Percentiles rank a stretch among this genome's conserved stretches.
Conservation (phyloP, 2,797 vertebrate genomes). For the Molossus molossus region DNA sequence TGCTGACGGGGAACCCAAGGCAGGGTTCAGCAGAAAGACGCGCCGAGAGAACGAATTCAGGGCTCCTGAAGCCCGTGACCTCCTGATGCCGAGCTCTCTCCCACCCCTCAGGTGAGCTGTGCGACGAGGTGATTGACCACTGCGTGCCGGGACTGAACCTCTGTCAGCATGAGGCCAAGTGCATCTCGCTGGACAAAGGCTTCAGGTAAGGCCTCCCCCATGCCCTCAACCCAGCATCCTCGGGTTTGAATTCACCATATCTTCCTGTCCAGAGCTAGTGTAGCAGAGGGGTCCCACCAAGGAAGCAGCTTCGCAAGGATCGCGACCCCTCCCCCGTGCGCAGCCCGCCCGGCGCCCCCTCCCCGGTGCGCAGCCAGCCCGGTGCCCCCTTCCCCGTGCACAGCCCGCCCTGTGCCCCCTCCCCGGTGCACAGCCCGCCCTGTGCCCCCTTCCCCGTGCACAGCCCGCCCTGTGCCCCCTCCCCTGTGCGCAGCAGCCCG, state of each 20-base stretch:
- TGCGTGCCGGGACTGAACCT: slow-evolving; percentile 95
- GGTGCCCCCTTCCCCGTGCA: too few species aligned
- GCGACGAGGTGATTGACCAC: slow-evolving; percentile 96
- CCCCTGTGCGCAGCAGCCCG: neutral
- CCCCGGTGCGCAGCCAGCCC: too few species aligned
- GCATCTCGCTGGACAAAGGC: slow-evolving; percentile 92
- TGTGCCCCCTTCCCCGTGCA: too few species aligned
- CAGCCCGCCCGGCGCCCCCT: neutral
- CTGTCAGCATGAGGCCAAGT: slow-evolving; percentile 97
- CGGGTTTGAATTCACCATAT: too few species aligned
- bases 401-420: too few species aligned
- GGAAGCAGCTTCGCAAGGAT: neutral
- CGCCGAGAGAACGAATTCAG: neutral
- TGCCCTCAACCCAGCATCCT: neutral
- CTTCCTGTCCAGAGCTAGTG: too few species aligned
- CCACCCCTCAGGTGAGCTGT: slow-evolving; percentile 94
- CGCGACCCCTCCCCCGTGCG: neutral
- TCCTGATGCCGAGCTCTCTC: neutral
- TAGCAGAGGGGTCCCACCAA: neutral
- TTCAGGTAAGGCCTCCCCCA: slow-evolving; percentile 92
- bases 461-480: too few species aligned
- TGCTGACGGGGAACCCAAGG: neutral
- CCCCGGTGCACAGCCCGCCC: too few species aligned
- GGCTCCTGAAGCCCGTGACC: neutral
- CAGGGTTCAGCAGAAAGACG: neutral